A percentile compares a stretch with the other conserved stretches of the same genome.
Evolutionary conservation across 2,888 invertebrate genomes (phyloP).

Genomic region (Trypoxylon attenuatum): DNA sequence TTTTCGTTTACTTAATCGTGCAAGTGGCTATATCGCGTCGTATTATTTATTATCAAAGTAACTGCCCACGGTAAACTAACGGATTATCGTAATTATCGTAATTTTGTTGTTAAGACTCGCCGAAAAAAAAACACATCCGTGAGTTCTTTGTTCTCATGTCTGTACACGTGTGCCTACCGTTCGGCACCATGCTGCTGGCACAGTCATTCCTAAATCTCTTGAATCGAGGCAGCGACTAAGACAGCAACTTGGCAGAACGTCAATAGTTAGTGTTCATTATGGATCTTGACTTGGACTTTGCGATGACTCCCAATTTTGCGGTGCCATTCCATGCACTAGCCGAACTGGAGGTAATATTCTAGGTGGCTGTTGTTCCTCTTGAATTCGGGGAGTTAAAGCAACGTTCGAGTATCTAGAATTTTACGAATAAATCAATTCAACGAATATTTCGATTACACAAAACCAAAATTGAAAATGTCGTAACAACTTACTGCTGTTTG

Average conservation of each 20-base stretch:
- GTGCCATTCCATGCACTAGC: conserved; percentile 51
- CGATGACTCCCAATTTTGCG: conserved; percentile 65
- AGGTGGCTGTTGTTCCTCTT: conserved; percentile 53
- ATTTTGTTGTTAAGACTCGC: too few relatives aligned
- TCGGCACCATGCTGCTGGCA: conserved; percentile 53
- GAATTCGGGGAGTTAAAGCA: conserved; percentile 45
- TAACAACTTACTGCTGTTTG: too few relatives aligned
- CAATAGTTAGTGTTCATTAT: conserved; percentile 66
- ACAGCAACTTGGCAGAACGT: conserved; percentile 56
- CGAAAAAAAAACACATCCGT: conserved; percentile 48
- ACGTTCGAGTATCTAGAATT: conserved; percentile 42
- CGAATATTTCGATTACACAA: too few relatives aligned
- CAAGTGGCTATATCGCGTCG: conserved; percentile 52
- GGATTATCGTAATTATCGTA: conserved; percentile 48
- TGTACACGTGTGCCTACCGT: conserved; percentile 58
- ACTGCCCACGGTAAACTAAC: conserved; percentile 51
- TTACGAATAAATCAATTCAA: too few relatives aligned
- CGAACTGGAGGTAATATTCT: conserved; percentile 61
- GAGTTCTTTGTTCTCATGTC: conserved; percentile 54
- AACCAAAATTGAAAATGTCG: too few relatives aligned
- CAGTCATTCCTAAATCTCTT: conserved; percentile 52
- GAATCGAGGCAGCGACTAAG: conserved; percentile 59
- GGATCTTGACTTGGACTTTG: conserved; percentile 70
- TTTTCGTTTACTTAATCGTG: conserved; percentile 47
- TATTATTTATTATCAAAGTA: conserved; percentile 44